These are phyloP conservation scores for Geotrypetes seraphini DNA, from an alignment of 2,797 vertebrate genomes.

Conservation along the genomic window DNA sequence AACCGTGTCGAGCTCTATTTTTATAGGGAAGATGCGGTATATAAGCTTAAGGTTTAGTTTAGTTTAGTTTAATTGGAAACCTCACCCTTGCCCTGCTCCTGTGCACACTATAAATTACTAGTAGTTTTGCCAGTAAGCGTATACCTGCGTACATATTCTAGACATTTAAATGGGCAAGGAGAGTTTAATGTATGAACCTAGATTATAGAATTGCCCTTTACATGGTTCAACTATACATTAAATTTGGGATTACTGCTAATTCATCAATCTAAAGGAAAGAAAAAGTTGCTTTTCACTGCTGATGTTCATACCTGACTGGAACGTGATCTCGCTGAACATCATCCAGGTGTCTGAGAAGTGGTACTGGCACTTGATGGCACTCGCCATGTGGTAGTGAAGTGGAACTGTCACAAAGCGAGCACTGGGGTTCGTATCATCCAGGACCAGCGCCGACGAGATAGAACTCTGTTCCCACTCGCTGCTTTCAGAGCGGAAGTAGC, in stretches of 20 bases:
- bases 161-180: no score
- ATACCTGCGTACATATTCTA: no score
- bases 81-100: no score
- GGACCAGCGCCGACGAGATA: conserved; percentile 66
- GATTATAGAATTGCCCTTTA: no score
- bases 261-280: neutral
- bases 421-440: conserved; percentile 79
- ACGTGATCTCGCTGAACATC: conserved; percentile 97
- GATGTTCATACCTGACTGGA: conserved; percentile 86
- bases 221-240: neutral
- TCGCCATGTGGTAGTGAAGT: conserved; percentile 89
- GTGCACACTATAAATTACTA: no score
- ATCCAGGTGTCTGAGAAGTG: conserved; percentile 91
- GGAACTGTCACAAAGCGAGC: conserved; percentile 85
- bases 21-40: no score
- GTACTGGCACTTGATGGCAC: conserved; percentile 90
- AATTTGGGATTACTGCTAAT: neutral
- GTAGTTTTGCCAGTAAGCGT: no score
- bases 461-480: conserved; percentile 76
- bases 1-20: no score
- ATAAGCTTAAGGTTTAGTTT: no score
- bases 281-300: neutral
- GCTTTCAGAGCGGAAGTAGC: conserved; percentile 78
- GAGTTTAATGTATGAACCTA: no score
- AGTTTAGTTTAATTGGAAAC: no score